These are phyloP conservation scores for Leucoptera coffeella DNA, from an alignment of 2,888 invertebrate genomes.

Conservation along the genomic window DNA sequence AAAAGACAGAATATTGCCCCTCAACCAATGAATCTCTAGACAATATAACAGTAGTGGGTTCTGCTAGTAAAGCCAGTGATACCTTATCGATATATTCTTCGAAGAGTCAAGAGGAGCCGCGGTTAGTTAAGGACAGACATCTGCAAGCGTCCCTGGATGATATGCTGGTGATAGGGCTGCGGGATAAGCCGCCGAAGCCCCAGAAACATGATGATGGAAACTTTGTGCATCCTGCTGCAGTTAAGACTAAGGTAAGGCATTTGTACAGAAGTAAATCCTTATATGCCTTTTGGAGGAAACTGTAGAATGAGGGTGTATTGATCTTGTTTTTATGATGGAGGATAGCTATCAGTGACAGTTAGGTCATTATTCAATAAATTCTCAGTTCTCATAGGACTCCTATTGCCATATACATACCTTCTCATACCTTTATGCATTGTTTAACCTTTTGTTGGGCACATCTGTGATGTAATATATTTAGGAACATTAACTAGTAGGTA, in stretches of 20 bases:
- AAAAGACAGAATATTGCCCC: slow-evolving; percentile 21
- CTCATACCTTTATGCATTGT: no score
- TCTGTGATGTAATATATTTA: no score
- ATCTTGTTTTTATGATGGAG: no score
- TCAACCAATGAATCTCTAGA: slow-evolving; percentile 47
- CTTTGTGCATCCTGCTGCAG: slow-evolving; percentile 34
- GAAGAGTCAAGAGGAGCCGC: slow-evolving; percentile 47
- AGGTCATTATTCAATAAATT: no score
- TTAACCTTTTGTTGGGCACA: no score
- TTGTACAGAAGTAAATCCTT: no score
- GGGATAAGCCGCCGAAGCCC: slow-evolving; percentile 13
- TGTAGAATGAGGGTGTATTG: no score
- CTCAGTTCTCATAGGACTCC: no score
- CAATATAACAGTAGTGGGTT: slow-evolving; percentile 44
- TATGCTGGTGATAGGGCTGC: slow-evolving; percentile 44
- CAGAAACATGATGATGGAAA: slow-evolving; percentile 30
- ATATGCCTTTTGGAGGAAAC: no score
- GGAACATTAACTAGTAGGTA: no score
- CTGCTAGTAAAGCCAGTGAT: slow-evolving; percentile 34
- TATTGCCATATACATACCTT: no score
- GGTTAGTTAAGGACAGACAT: slow-evolving; percentile 20
- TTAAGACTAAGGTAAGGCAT: slow-evolving; percentile 42
- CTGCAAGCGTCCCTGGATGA: slow-evolving; percentile 54
- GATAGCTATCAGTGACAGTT: no score
- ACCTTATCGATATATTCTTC: slow-evolving; percentile 55